These are phyloP conservation scores for Eilema griseolum DNA, from an alignment of 2,888 invertebrate genomes.

Conservation along the genomic window DNA sequence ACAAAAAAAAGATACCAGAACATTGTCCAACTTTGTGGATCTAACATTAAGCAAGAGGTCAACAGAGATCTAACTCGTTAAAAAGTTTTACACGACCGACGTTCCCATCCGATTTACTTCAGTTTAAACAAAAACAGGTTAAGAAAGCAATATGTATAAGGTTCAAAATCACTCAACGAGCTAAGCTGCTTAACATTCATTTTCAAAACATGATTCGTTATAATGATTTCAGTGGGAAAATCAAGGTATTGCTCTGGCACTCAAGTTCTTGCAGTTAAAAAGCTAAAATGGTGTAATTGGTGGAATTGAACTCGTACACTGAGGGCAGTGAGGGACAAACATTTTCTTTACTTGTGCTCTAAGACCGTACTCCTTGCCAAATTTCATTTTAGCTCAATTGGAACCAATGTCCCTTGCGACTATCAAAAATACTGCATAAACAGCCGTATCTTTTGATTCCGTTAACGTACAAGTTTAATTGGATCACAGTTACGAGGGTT, in stretches of 20 bases:
- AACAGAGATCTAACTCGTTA: background rate
- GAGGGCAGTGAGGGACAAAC: too few species aligned
- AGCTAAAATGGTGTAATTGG: background rate
- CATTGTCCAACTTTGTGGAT: background rate
- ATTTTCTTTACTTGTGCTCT: too few species aligned
- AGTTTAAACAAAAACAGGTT: background rate
- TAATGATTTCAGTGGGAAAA: background rate
- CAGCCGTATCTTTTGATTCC: background rate
- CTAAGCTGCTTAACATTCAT: background rate
- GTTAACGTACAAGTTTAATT: background rate
- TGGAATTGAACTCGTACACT: too few species aligned
- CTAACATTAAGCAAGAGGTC: slow-evolving; percentile 4
- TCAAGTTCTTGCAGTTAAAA: background rate
- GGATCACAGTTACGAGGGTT: too few species aligned
- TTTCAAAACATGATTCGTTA: background rate
- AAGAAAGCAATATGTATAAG: background rate
- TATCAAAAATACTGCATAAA: background rate
- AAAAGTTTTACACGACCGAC: background rate
- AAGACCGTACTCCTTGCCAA: background rate
- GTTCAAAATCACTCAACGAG: background rate
- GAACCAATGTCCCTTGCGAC: background rate
- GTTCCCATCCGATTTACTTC: background rate
- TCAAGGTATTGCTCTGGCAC: background rate
- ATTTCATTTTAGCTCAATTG: background rate
- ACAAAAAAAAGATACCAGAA: background rate